Base-by-base conservation (phyloP, 2,888 invertebrate species). In the Nemotelus pantherinus region DNA sequence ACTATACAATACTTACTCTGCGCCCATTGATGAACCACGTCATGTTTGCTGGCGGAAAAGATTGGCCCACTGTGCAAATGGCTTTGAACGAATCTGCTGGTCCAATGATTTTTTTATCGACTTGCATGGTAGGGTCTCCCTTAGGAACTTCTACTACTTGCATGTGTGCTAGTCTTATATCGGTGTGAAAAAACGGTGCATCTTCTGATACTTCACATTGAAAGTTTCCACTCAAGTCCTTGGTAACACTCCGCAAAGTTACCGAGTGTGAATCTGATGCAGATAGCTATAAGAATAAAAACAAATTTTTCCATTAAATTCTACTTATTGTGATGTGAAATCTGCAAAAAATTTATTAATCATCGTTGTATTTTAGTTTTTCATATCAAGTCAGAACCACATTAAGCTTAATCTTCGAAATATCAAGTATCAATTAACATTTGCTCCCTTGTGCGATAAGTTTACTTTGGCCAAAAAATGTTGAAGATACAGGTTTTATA, bases 121-220 rank as follows among this genome's bases (percentile, higher is more conserved):
- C 88, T 80, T 88, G 87, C 83, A 90, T 85, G 41, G 88, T 86
- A 39, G 89, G 89, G 67, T 88, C 89, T 78, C 88, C 88, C 77
- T 89, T 88, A 48, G 89, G 89, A 80, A 89, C 84, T 83, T 89
- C 90, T 83, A 89, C 89, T 80, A 90, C 89, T 82, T 89, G 89
- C 87, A 90, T 88, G 81, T 88, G 86, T 53, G 89, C 88, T 7
- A 88, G 85, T 57, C 88, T 87, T 80, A 89, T 89, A 79, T 89
- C 89, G 25, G 90, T 90, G 82, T 90, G 90, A 81, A 90, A 90
- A 68, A 89, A 86, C 5, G 90, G 90, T 53, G 89, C 89, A 85
- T 90, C 90, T 79, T 89, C 90, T n/a, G 89, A 89, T 58, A 90
- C 90, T 85, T 90, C 90, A 81, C 90, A 90, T 83, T 89, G 89